Conservation (phyloP, 2,888 invertebrate species). For the Noctua pronuba region DNA sequence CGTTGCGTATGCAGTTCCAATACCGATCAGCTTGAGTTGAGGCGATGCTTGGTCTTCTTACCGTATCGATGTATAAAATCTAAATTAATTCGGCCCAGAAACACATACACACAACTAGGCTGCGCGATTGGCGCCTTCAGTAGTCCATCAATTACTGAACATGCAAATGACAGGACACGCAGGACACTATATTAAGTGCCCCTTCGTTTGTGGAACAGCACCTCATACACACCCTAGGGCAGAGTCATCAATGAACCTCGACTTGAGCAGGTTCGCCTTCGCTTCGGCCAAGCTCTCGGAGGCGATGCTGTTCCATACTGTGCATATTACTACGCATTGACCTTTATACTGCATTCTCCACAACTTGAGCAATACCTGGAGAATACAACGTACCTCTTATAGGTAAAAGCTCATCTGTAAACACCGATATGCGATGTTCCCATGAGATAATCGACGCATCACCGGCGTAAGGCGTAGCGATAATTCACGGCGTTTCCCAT, state of each 20-base stretch:
- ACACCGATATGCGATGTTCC: constrained; percentile 51
- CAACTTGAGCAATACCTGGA: constrained; percentile 6
- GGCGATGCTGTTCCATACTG: background rate
- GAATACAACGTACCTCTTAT: constrained; percentile 11
- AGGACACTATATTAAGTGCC: background rate
- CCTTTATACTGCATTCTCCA: constrained; percentile 7
- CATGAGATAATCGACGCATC: constrained; percentile 61
- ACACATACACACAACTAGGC: background rate
- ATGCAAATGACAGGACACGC: background rate
- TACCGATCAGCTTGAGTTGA: background rate
- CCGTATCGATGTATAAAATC: background rate
- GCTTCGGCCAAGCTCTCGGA: background rate
- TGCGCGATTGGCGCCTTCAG: background rate
- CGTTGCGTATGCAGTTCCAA: background rate
- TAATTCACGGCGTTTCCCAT: constrained; percentile 58
- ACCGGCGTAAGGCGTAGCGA: constrained; percentile 52
- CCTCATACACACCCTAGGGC: background rate
- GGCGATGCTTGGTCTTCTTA: background rate
- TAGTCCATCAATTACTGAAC: background rate
- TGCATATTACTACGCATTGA: background rate
- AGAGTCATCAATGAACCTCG: background rate
- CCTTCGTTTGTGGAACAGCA: background rate
- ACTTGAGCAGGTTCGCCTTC: background rate
- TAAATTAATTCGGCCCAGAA: background rate
- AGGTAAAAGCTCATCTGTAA: constrained; percentile 41